Base-by-base conservation (phyloP, 1,140 invertebrate genomes). In the Diachasma alloeum region DNA sequence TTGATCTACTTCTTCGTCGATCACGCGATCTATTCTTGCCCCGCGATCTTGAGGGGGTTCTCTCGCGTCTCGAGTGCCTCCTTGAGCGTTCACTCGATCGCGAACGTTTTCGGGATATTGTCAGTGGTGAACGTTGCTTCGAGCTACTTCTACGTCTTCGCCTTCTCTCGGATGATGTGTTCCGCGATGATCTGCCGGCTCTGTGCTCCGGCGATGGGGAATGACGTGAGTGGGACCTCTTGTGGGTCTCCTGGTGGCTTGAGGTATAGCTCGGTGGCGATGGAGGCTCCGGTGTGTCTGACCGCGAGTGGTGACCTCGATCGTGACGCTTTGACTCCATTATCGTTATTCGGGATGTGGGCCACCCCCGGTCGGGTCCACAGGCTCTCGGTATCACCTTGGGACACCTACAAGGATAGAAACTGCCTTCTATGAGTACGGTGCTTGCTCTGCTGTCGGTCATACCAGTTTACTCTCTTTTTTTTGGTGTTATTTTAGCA, bases 361-460 rank as follows among this genome's bases (percentile, higher is more conserved):
- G 59, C 19, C 59, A n/a, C 24, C 22, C 42, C 22, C 48, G 15
- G 42, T 46, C 9, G 48, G 15, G 19, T 48, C 46, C 10, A 59
- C 26, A 17, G 15, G 22, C 56, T 53, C 48, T 80, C 83, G 80
- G 67, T 78, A 77, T 77, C 80, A 84, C 78, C 24, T 59, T 46
- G 78, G 80, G 80, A 81, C 78, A 90, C 88, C 88, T 90, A 89
- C 83, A 90, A 90, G 88, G 88, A 90, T 90, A 89, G 88, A 90
- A 90, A 90, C 88, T 90, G 71, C 87, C 88, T 89, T 89, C 88
- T 88, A 90, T 90, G 76, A 90, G 87, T 88, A 88, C 76, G 71
- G 83, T 81, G 75, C 78, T 78, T 74, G 79, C 69, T 48, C 59
- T 31, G 79, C 74, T 77, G 74, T 79, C 82, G 26, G 44, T 48